Base-by-base conservation (phyloP, 2,113 vertebrate genomes). In the Laticauda colubrina region DNA sequence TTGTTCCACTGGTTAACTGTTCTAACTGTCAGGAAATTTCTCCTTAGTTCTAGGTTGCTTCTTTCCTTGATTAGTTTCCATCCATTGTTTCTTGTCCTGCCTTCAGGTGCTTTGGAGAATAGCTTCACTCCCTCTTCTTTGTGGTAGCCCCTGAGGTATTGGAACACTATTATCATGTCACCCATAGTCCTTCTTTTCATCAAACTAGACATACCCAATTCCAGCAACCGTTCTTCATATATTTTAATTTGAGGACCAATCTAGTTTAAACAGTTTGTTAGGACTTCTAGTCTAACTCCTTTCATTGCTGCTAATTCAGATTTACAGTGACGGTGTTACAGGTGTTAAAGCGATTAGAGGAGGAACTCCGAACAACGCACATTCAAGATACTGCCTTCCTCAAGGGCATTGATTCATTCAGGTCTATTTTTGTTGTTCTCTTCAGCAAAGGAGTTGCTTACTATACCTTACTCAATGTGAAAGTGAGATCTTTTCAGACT, bases 351-450 rank as follows among this genome's bases (percentile, higher is more conserved):
- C 55, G 26, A 3, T 55, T 89, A 93, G 45, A 18, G 11, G 1
- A 20, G 59, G 43, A 0, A 20, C 81, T 6, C 7, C 15, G 4
- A 45, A 6, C 87, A 11, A 48, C 48, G 1, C 0, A 43, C 21
- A 7, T 90, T 55, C 93, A 45, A 94, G 92, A 21, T 43, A 92
- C 1, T 45, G 90, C 34, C 0, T 14, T 89, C 95, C 91, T 91
- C 91, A 91, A 89, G 92, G 54, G 39, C 92, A 9, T 2, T 51
- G 59, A 64, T 93, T 34, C 0, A 0, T 92, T 94, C 51, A 89
- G 45, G 64, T 8, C 3, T 24, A 39, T 64, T 53, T 57, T 24
- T 53, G 45, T 87, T 69, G 34, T 8, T 2, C 0, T 5, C 2
- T 5, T 0, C 20, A 18, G 57, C n/a, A 10, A 23, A 92, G 39